Evolutionary conservation across 2,888 invertebrate species (phyloP).

Genomic region (Himalopsyche anomala): DNA sequence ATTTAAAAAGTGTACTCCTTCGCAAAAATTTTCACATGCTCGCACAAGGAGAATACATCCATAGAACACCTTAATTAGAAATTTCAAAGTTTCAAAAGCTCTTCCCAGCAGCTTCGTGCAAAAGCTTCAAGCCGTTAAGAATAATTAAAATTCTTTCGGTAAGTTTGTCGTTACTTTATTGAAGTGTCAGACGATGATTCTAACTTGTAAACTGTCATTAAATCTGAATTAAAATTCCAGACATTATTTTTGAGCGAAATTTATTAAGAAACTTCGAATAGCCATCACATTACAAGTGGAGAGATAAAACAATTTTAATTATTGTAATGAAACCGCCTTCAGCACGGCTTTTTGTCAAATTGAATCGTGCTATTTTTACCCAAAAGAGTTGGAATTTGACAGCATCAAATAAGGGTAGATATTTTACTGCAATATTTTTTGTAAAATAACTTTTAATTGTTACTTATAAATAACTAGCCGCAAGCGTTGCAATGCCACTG

Average conservation of each 20-base stretch:
- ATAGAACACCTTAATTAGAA: conserved; percentile 58
- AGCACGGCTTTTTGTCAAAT: neutral
- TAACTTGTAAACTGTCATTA: conserved; percentile 60
- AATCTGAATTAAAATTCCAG: conserved; percentile 58
- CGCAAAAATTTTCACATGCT: neutral
- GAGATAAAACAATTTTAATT: conserved; percentile 42
- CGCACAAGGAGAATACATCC: conserved; percentile 10
- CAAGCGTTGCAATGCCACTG: too few species aligned
- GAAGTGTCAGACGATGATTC: conserved; percentile 53
- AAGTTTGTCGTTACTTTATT: conserved; percentile 60
- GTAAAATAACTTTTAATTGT: too few species aligned
- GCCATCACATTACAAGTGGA: conserved; percentile 29
- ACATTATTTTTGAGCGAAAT: conserved; percentile 36
- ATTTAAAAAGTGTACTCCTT: conserved; percentile 12
- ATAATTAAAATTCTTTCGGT: conserved; percentile 63
- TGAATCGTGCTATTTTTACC: conserved; percentile 2
- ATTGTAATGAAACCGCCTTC: conserved; percentile 17
- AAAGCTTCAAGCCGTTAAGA: conserved; percentile 45
- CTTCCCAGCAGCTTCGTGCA: conserved; percentile 52
- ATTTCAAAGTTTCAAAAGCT: conserved; percentile 60
- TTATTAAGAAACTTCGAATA: conserved; percentile 36
- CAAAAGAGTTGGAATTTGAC: neutral
- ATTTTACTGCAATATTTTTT: too few species aligned
- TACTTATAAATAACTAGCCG: too few species aligned
- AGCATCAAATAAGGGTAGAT: too few species aligned